Percentiles rank a stretch among this genome's conserved stretches.
phyloP scores from a whole-genome alignment of 2,888 invertebrate species.

The Laspeyria flexula region DNA sequence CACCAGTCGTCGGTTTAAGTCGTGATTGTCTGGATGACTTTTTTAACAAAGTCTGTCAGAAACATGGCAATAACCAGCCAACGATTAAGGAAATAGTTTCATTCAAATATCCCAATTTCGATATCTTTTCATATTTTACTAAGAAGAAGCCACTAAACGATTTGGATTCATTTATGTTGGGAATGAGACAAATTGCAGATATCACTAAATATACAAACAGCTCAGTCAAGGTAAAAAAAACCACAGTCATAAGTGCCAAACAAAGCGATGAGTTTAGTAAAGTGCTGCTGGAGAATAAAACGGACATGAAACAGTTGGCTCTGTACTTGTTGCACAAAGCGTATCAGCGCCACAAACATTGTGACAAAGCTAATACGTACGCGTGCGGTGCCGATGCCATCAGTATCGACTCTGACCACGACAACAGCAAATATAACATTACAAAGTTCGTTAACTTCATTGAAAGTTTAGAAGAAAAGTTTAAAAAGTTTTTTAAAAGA shows the following conservation, averaged over 20 bases:
- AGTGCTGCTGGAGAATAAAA: not conserved
- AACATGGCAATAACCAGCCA: constrained; percentile 9
- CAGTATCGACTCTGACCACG: not conserved
- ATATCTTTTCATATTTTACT: constrained; percentile 9
- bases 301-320: constrained; percentile 13
- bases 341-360: constrained; percentile 15
- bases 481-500: constrained; percentile 21
- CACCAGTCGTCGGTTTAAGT: constrained; percentile 15
- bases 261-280: constrained; percentile 1
- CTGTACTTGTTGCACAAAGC: constrained; percentile 21
- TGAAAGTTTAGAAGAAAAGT: constrained; percentile 17
- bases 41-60: constrained; percentile 13
- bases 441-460: constrained; percentile 25
- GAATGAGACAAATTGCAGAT: constrained; percentile 5
- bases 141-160: constrained; percentile 8
- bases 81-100: constrained; percentile 13
- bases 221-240: not conserved
- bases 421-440: not conserved
- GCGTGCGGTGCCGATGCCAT: not conserved
- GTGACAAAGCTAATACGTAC: constrained; percentile 16
- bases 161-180: constrained; percentile 18
- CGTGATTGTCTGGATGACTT: constrained; percentile 26
- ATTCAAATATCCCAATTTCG: constrained; percentile 23
- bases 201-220: constrained; percentile 11
- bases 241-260: not conserved